Evolutionary conservation across 2,888 invertebrate species (phyloP).

Genomic region (Cantharis nigra): DNA sequence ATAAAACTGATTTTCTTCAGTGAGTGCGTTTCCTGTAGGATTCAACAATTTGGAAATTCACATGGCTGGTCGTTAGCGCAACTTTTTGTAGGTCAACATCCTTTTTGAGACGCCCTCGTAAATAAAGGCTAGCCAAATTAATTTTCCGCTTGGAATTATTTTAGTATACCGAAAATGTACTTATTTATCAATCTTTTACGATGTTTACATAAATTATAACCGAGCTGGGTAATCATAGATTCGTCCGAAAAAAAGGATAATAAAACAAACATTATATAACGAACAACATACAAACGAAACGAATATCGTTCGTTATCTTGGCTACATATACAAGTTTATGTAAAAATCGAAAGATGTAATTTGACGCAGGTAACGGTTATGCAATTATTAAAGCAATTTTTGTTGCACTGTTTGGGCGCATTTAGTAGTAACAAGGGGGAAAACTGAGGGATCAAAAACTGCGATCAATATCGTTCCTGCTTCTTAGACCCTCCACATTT

Average conservation of each 20-base stretch:
- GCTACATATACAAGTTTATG: neutral
- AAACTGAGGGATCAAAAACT: constrained; percentile 58
- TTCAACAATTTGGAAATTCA: neutral
- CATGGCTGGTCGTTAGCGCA: neutral
- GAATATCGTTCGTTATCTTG: neutral
- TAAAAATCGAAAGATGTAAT: neutral
- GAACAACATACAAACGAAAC: neutral
- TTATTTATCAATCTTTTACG: neutral
- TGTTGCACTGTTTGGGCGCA: constrained; percentile 43
- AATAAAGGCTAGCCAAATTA: neutral
- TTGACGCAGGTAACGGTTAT: neutral
- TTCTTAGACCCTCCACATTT: constrained; percentile 58
- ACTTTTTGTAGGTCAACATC: neutral
- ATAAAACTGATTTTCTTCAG: neutral
- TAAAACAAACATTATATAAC: neutral
- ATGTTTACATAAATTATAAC: neutral
- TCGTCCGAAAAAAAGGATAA: neutral
- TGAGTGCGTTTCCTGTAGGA: neutral
- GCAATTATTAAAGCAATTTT: constrained; percentile 18
- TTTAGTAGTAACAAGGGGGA: constrained; percentile 38
- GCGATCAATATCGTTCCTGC: constrained; percentile 57
- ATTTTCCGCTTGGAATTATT: neutral
- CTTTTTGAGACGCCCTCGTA: neutral
- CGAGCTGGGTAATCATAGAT: neutral
- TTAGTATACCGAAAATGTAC: neutral